Percentiles rank a stretch among this genome's conserved stretches.
phyloP scores from a whole-genome alignment of 1,140 invertebrate species.

The Thereuonema tuberculata region DNA sequence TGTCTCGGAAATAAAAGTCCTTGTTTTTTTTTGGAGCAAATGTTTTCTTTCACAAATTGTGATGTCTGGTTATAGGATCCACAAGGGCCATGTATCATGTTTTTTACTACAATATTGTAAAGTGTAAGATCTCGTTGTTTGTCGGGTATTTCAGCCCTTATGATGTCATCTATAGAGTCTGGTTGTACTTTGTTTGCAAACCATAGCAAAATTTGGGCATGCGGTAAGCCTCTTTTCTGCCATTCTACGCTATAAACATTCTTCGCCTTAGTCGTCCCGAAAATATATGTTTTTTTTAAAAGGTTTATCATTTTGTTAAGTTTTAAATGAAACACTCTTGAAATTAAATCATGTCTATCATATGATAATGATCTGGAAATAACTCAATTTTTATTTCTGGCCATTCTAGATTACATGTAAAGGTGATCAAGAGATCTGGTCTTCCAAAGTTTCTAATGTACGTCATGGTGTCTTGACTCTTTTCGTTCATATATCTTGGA shows the following conservation, averaged over 20 bases:
- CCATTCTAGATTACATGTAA: slow-evolving; percentile 36
- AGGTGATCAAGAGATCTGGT: slow-evolving; percentile 35
- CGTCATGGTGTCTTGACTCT: slow-evolving; percentile 36
- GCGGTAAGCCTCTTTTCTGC: slow-evolving; percentile 38
- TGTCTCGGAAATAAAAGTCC: neutral
- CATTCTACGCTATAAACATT: slow-evolving; percentile 37
- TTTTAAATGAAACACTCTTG: neutral
- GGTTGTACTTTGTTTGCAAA: slow-evolving; percentile 16
- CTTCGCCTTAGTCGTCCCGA: slow-evolving; percentile 27
- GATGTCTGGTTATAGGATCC: neutral
- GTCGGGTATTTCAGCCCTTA: slow-evolving; percentile 41
- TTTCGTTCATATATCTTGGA: slow-evolving; percentile 32
- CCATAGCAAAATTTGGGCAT: slow-evolving; percentile 38
- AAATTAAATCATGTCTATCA: slow-evolving; percentile 21
- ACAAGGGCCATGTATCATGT: neutral
- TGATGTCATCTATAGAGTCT: slow-evolving; percentile 32
- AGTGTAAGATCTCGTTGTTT: slow-evolving; percentile 27
- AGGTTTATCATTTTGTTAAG: slow-evolving; percentile 29
- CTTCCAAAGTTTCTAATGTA: slow-evolving; percentile 35
- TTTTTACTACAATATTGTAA: slow-evolving; percentile 26
- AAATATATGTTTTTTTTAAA: slow-evolving; percentile 26
- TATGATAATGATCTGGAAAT: slow-evolving; percentile 11
- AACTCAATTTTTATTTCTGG: slow-evolving; percentile 28
- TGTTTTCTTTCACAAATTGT: neutral
- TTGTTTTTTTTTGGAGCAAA: neutral